Evolutionary conservation across 2,888 invertebrate species (phyloP).

Genomic region (Chrysolina oricalcia): DNA sequence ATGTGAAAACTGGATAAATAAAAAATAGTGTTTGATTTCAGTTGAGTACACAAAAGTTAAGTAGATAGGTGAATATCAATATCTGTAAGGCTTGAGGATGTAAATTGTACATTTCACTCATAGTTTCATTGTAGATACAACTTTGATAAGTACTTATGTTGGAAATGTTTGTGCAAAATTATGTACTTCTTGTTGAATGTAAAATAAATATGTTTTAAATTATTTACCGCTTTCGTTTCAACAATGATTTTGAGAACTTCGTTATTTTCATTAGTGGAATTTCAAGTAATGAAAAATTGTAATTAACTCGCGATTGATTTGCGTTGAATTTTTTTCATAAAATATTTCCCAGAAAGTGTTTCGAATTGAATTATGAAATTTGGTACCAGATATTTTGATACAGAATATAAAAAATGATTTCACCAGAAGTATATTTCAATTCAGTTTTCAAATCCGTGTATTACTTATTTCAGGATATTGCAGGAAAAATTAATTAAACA

Average conservation of each 20-base stretch:
- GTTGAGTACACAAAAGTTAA: neutral
- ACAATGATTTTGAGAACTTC: neutral
- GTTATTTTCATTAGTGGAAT: no score
- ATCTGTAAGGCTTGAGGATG: neutral
- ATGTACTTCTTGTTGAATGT: constrained; percentile 15
- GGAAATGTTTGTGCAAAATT: constrained; percentile 4
- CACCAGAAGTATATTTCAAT: no score
- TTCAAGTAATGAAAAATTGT: no score
- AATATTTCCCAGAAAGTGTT: no score
- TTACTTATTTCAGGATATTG: no score
- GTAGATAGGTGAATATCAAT: constrained; percentile 7
- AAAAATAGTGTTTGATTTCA: neutral
- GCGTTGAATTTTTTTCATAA: no score
- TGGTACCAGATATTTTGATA: neutral
- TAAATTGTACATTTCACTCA: neutral
- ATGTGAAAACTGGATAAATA: neutral
- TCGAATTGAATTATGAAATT: no score
- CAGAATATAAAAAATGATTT: no score
- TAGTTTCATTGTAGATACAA: constrained; percentile 10
- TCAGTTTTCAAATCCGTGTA: no score
- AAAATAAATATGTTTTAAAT: constrained; percentile 18
- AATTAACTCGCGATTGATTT: no score
- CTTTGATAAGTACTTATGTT: constrained; percentile 18
- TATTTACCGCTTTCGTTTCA: neutral
- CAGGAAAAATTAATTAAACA: no score